These are phyloP conservation scores for Lophochroa leadbeateri DNA, from an alignment of 2,113 vertebrate genomes.

Conservation along the genomic window DNA sequence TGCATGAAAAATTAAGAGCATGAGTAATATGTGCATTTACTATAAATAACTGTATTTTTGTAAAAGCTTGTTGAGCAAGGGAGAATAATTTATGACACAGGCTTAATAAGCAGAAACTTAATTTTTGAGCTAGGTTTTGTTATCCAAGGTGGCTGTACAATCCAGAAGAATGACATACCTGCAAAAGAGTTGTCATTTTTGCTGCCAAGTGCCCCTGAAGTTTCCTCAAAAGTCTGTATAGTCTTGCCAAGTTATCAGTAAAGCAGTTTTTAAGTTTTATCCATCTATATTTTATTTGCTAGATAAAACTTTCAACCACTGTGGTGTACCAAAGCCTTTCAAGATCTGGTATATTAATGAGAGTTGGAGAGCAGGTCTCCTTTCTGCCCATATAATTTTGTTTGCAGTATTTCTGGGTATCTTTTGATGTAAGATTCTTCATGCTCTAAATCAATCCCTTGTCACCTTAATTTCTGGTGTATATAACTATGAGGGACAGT, in stretches of 20 bases:
- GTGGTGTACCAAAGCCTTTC: not conserved
- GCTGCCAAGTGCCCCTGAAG: not conserved
- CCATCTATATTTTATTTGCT: slow-evolving; percentile 1
- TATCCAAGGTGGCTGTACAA: not conserved
- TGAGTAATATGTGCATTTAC: not conserved
- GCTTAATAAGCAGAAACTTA: not conserved
- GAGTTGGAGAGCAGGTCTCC: not conserved
- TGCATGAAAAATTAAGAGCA: not conserved
- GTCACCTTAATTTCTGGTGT: not conserved
- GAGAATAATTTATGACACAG: not conserved
- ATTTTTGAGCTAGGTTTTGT: not conserved
- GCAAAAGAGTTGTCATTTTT: not conserved
- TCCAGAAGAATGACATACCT: not conserved
- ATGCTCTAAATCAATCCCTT: not conserved
- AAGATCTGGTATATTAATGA: not conserved
- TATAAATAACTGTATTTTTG: not conserved
- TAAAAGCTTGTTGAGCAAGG: not conserved
- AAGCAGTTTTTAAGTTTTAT: not conserved
- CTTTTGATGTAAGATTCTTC: not conserved
- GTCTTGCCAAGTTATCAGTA: not conserved
- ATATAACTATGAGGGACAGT: not conserved
- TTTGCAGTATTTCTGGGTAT: not conserved
- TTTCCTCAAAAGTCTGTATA: not conserved
- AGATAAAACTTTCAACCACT: not conserved
- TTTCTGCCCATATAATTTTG: not conserved